phyloP scores from a whole-genome alignment of 2,888 invertebrate genomes.

The Cabera pusaria region DNA sequence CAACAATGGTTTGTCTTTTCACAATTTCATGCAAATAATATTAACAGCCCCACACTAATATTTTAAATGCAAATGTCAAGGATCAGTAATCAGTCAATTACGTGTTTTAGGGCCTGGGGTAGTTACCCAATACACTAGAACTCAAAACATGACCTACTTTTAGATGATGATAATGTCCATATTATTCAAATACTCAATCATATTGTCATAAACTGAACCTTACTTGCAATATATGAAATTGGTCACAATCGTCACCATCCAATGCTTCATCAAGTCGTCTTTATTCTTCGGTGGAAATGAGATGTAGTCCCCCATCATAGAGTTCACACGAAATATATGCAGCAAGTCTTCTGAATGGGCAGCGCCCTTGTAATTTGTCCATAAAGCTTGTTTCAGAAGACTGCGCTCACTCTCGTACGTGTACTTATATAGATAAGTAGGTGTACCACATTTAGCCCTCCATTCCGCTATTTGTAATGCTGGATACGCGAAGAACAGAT shows the following conservation, averaged over 20 bases:
- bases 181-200: too few species aligned
- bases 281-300: slow-evolving; percentile 23
- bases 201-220: too few species aligned
- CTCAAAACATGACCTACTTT: too few species aligned
- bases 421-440: slow-evolving; percentile 69
- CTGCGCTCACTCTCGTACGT: slow-evolving; percentile 64
- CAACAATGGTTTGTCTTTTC: too few species aligned
- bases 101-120: too few species aligned
- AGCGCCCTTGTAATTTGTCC: slow-evolving; percentile 46
- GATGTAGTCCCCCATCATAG: slow-evolving; percentile 18
- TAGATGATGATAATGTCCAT: too few species aligned
- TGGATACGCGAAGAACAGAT: slow-evolving; percentile 33
- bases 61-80: too few species aligned
- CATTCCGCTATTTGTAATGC: slow-evolving; percentile 19
- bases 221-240: slow-evolving; percentile 38
- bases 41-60: too few species aligned
- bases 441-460: slow-evolving; percentile 35
- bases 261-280: slow-evolving; percentile 34
- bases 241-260: slow-evolving; percentile 30
- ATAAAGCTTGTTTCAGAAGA: slow-evolving; percentile 48
- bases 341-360: slow-evolving; percentile 71
- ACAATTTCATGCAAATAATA: too few species aligned
- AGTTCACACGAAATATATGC: slow-evolving; percentile 49
- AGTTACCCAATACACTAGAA: too few species aligned
- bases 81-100: too few species aligned